phyloP scores from a whole-genome alignment of 2,797 vertebrate species.

The Pogonophryne albipinna region DNA sequence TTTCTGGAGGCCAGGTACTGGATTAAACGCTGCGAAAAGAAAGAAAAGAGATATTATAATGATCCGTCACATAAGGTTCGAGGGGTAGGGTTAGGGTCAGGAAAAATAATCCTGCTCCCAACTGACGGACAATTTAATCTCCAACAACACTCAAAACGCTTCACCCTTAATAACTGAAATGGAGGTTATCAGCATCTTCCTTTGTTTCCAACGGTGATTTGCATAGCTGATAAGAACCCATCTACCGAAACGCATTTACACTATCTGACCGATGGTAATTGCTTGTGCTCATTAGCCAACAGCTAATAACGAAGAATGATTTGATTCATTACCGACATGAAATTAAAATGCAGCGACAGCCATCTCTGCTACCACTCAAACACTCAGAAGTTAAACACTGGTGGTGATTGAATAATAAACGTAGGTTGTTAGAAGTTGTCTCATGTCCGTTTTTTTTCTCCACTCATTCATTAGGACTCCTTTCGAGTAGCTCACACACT shows the following conservation, averaged over 20 bases:
- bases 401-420: background rate
- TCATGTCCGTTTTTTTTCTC: background rate
- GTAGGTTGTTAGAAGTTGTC: background rate
- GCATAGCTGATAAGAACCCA: too few relatives aligned
- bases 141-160: too few relatives aligned
- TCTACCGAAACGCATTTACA: background rate
- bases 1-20: slow-evolving; percentile 96
- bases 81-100: background rate
- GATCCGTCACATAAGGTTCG: too few relatives aligned
- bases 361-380: background rate
- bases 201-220: too few relatives aligned
- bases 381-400: background rate
- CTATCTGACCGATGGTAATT: slow-evolving; percentile 9
- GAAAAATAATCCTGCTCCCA: too few relatives aligned
- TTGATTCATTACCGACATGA: slow-evolving; percentile 23
- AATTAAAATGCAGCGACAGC: slow-evolving; percentile 24
- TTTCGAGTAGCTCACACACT: background rate
- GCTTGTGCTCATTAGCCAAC: slow-evolving; percentile 29
- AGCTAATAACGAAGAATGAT: slow-evolving; percentile 19
- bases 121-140: too few relatives aligned
- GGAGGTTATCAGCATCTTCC: too few relatives aligned
- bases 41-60: background rate
- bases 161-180: too few relatives aligned
- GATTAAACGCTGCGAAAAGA: slow-evolving; percentile 90
- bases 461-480: slow-evolving; percentile 9